These are phyloP conservation scores for Crepidodera aurea DNA, from an alignment of 2,888 invertebrate genomes.

Conservation along the genomic window DNA sequence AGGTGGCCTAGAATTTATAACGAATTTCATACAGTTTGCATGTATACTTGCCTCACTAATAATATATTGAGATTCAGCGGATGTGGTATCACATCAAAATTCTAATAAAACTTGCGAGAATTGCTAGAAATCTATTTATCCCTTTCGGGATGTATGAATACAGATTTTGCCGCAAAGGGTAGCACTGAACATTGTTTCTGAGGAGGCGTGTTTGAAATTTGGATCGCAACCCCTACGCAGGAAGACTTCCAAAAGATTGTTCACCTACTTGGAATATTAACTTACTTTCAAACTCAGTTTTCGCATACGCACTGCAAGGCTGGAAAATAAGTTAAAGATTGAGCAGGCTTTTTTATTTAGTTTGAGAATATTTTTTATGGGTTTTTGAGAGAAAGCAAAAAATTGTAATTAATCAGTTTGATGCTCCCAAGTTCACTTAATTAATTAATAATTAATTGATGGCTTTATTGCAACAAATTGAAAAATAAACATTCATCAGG, in stretches of 20 bases:
- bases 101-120: slow-evolving; percentile 19
- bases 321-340: background rate
- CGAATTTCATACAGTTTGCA: too few relatives aligned
- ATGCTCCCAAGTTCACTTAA: too few relatives aligned
- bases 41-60: slow-evolving; percentile 23
- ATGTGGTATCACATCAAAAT: slow-evolving; percentile 28
- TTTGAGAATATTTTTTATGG: too few relatives aligned
- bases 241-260: slow-evolving; percentile 19
- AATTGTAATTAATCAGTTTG: too few relatives aligned
- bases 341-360: too few relatives aligned
- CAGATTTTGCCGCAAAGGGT: slow-evolving; percentile 5
- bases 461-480: too few relatives aligned
- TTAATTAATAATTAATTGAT: too few relatives aligned
- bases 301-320: too few relatives aligned
- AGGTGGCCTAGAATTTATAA: too few relatives aligned
- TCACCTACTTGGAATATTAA: slow-evolving; percentile 6
- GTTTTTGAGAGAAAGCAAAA: too few relatives aligned
- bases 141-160: slow-evolving; percentile 9
- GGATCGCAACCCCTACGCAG: slow-evolving; percentile 12
- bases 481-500: too few relatives aligned
- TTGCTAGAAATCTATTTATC: slow-evolving; percentile 17
- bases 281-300: background rate
- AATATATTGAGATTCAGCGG: slow-evolving; percentile 33
- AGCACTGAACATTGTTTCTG: slow-evolving; percentile 8
- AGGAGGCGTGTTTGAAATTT: slow-evolving; percentile 22